Conservation (phyloP, 2,113 vertebrate species). For the Phalacrocorax brasilianus region DNA sequence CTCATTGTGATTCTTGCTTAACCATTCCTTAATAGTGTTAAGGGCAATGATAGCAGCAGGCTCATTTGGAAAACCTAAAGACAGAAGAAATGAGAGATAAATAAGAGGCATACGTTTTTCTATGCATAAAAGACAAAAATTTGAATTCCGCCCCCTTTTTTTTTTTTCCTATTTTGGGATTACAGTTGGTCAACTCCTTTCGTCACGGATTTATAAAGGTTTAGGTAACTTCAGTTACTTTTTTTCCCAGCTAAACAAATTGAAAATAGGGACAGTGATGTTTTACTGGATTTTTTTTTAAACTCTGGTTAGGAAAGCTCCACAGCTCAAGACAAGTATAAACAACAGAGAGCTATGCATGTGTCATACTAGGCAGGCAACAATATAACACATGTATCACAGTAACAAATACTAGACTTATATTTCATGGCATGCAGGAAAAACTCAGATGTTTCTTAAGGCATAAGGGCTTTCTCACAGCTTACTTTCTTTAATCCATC, state of each 20-base stretch:
- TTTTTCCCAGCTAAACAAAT: background rate
- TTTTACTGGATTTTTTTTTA: background rate
- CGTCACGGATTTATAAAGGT: background rate
- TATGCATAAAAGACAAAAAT: background rate
- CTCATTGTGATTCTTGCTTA: constrained; percentile 86
- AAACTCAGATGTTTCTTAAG: background rate
- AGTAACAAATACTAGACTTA: constrained; percentile 1
- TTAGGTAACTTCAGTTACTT: background rate
- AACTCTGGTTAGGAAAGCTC: background rate
- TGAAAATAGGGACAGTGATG: background rate
- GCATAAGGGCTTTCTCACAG: background rate
- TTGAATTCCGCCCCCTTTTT: background rate
- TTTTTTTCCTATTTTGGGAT: background rate
- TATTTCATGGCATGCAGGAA: background rate
- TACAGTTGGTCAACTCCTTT: background rate
- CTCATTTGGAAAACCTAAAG: constrained; percentile 93
- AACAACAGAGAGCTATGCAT: background rate
- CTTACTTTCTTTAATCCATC: background rate
- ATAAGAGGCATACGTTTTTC: background rate
- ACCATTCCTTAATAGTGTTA: constrained; percentile 87
- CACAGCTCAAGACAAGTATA: background rate
- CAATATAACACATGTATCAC: background rate
- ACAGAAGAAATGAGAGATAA: constrained; percentile 25
- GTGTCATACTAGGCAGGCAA: background rate
- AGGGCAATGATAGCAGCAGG: constrained; percentile 92